A percentile compares a stretch with the other conserved stretches of the same genome.
These are phyloP conservation scores for Perdita meconis DNA, from an alignment of 2,888 invertebrate species.

Conservation along the genomic window DNA sequence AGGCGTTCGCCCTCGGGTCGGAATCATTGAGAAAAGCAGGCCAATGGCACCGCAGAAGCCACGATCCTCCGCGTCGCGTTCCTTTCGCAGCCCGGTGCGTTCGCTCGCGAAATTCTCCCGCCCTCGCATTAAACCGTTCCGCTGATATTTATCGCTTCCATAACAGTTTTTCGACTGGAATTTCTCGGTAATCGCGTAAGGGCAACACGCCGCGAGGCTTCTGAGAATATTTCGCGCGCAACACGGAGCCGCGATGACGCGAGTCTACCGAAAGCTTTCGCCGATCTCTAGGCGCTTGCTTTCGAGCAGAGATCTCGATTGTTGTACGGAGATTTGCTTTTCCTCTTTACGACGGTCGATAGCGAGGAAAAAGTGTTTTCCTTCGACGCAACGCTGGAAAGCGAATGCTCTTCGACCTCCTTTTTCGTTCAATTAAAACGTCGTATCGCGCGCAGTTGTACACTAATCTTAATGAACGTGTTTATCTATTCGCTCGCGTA, in stretches of 20 bases:
- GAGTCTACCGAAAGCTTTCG: not conserved
- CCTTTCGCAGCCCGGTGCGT: not conserved
- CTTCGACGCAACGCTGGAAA: not conserved
- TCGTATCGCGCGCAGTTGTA: slow-evolving; percentile 18
- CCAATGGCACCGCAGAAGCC: not conserved
- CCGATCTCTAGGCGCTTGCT: slow-evolving; percentile 34
- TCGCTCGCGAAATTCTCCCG: not conserved
- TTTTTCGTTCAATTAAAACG: slow-evolving; percentile 15
- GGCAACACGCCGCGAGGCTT: slow-evolving; percentile 5
- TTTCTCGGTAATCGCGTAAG: slow-evolving; percentile 29
- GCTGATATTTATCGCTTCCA: slow-evolving; percentile 24
- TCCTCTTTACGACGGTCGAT: not conserved
- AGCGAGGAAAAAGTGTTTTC: not conserved
- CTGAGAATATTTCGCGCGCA: slow-evolving; percentile 18
- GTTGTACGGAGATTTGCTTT: not conserved
- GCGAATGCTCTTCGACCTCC: not conserved
- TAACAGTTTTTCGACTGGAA: not conserved
- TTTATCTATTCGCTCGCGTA: slow-evolving; percentile 46
- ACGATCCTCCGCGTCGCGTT: no score
- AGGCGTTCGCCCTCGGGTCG: not conserved
- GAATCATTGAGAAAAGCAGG: slow-evolving; percentile 6
- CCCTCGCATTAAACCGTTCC: not conserved
- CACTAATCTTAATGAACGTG: slow-evolving; percentile 40
- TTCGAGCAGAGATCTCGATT: not conserved
- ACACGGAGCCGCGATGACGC: slow-evolving; percentile 5